Base-by-base conservation (phyloP, 2,888 invertebrate genomes). In the Zaprionus obscuricornis region DNA sequence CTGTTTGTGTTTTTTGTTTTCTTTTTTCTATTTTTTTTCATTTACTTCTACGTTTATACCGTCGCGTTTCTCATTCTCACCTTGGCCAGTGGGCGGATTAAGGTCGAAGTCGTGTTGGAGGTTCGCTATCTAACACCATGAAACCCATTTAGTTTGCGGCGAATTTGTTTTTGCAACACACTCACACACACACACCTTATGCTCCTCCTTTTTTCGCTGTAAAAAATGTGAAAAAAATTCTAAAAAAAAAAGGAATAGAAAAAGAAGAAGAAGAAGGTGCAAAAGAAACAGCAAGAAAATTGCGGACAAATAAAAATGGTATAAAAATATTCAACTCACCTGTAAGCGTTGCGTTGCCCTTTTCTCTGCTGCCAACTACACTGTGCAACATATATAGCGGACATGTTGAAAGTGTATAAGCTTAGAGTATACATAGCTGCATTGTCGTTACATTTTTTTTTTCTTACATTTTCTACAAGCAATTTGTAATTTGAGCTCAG, bases 121-220 rank as follows among this genome's bases (percentile, higher is more conserved):
- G 74, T n/a, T 54, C 72, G 66, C 70, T 74, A 70, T 67, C 71
- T 65, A 74, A 51, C 54, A 56, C 74, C 74, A 63, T 71, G n/a
- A 76, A 77, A 66, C 71, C 68, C 77, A 74, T 69, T 77, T 72
- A 71, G 77, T 72, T 74, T 74, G 71, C 46, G 77, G 68, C 60
- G 65, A 77, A 67, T 77, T 74, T 72, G 56, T 63, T 70, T 66
- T 69, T 72, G 55, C 60, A 46, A 40, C 58, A 37, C n/a, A n/a
- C n/a, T n/a, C n/a, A n/a, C n/a, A n/a, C n/a, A n/a, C n/a, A n/a
- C 57, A 31, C 46, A 51, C 37, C 47, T 36, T 51, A 18, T 52
- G 14, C 34, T 39, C 24, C 27, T 33, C 14, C 46, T 14, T 10
- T 39, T 40, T 34, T 46, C 64, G 29, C 62, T 62, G n/a, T n/a